These are phyloP conservation scores for Catocala fraxini DNA, from an alignment of 2,888 invertebrate species.

Conservation along the genomic window DNA sequence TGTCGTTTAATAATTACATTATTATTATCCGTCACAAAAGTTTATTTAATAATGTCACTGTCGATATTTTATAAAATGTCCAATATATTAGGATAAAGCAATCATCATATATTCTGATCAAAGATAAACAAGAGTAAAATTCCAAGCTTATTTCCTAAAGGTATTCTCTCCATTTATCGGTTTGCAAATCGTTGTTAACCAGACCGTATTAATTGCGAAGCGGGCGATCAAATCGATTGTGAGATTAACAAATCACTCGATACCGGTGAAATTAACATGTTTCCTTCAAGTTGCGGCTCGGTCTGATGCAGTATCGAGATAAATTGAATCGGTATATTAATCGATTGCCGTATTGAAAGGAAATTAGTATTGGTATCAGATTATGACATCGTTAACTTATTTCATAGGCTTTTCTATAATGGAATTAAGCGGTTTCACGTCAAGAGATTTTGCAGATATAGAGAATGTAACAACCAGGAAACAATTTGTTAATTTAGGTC, in stretches of 20 bases:
- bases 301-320: constrained; percentile 47
- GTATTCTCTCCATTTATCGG: constrained; percentile 36
- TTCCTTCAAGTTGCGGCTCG: constrained; percentile 43
- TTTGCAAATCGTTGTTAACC: constrained; percentile 45
- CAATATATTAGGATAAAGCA: too few relatives aligned
- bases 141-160: constrained; percentile 27
- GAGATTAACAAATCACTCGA: constrained; percentile 63
- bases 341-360: constrained; percentile 27
- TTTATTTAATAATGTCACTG: too few relatives aligned
- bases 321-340: constrained; percentile 49
- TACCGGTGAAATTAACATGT: constrained; percentile 57
- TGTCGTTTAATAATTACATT: too few relatives aligned
- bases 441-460: too few relatives aligned
- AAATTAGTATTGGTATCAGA: constrained; percentile 22
- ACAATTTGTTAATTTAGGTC: too few relatives aligned
- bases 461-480: too few relatives aligned
- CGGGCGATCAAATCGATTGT: constrained; percentile 52
- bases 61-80: too few relatives aligned
- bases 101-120: background rate
- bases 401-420: background rate
- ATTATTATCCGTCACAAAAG: too few relatives aligned
- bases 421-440: too few relatives aligned
- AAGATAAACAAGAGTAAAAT: constrained; percentile 16
- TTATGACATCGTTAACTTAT: background rate
- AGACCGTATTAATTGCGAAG: constrained; percentile 52